phyloP scores from a whole-genome alignment of 2,797 vertebrate genomes.

The Nyctibius grandis region DNA sequence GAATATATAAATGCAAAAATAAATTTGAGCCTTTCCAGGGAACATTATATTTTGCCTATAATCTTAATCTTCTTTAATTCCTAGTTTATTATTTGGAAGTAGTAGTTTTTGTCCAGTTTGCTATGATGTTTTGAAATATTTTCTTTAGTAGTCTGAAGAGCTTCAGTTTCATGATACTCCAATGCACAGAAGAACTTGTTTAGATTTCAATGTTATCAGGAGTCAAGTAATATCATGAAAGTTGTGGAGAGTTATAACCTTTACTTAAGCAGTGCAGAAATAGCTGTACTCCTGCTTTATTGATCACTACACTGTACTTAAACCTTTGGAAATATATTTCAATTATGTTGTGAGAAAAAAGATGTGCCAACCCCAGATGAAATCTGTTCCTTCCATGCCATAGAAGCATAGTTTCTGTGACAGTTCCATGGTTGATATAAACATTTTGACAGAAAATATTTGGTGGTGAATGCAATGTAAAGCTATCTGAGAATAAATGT shows the following conservation, averaged over 20 bases:
- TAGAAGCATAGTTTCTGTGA: conserved; percentile 39
- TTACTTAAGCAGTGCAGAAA: background rate
- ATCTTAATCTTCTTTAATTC: background rate
- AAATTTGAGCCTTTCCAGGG: background rate
- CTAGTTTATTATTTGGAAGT: background rate
- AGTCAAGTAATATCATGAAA: background rate
- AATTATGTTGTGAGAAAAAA: background rate
- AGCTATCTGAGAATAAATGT: conserved; percentile 71
- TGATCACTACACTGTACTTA: background rate
- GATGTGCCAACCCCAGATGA: background rate
- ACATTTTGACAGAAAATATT: conserved; percentile 70
- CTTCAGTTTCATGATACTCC: background rate
- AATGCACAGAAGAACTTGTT: background rate
- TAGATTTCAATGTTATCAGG: background rate
- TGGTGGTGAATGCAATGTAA: conserved; percentile 41
- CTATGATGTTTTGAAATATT: background rate
- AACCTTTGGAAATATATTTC: background rate
- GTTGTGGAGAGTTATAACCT: background rate
- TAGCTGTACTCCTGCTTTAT: background rate
- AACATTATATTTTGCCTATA: background rate
- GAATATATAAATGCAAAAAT: background rate
- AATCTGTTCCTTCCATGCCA: conserved; percentile 3
- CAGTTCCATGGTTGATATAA: conserved; percentile 40
- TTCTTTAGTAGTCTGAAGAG: background rate
- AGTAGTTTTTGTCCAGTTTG: background rate